Evolutionary conservation across 2,797 vertebrate genomes (phyloP), one percentile per base, ranked within the genome.

Genomic region (Galago senegalensis): DNA sequence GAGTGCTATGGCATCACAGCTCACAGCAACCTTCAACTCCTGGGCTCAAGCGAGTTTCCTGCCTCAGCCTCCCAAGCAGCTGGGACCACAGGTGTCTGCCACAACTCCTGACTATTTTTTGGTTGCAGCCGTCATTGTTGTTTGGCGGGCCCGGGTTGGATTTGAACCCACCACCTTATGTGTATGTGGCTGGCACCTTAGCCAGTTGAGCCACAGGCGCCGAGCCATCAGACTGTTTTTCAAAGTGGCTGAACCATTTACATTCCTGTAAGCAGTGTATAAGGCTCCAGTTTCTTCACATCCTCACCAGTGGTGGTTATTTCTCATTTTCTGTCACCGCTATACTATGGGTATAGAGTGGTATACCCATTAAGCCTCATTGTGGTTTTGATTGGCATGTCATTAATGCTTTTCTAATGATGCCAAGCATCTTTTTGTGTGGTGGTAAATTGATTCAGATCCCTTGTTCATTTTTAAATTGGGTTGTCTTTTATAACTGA

Each of bases 401-500:
- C 49, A n/a, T 2, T 5, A 17, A 1, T 34, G 29, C 21, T 61
- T 49, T 49, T 61, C 70, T 25, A 5, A 13, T 3, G 53, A 80
- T 7, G 8, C 7, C 7, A 21, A 76, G 46, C 46, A 13, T 85
- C 70, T 85, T 89, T 79, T n/a, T 3, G 0, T 58, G 10, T 82
- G 53, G 40, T 56, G 10, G 17, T 70, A 81, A 82, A 67, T 84
- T 18, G 31, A 0, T 70, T 89, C 17, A 5, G 8, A 29, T 49
- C 8, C 65, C 73, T 84, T 77, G 34, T 11, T 17, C 11, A 65
- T 65, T 73, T 67, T 87, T 91, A 20, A 81, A 31, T 27, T 76
- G 67, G 37, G 4, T 87, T 69, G 63, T 80, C 53, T 89, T 83
- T 49, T 29, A 25, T 84, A 72, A 29, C 61, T 56, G 53, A 88